phyloP scores from a whole-genome alignment of 2,113 vertebrate genomes.

The Accipiter virgatus region DNA sequence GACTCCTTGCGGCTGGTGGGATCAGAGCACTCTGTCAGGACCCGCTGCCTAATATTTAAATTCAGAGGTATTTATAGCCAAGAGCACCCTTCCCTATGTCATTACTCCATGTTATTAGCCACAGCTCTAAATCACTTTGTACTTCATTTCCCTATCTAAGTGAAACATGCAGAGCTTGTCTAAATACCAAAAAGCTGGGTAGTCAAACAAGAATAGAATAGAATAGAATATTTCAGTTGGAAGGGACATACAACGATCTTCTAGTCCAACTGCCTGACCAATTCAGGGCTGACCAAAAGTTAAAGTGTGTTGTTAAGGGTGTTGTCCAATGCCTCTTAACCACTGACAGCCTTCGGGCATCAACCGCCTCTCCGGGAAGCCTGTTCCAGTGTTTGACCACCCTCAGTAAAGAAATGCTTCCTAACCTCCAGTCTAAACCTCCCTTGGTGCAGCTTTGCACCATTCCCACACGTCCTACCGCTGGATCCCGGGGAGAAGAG shows the following conservation, averaged over 20 bases:
- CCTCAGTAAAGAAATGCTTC: not conserved
- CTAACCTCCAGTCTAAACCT: not conserved
- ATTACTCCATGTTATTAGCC: not conserved
- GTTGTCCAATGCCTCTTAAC: not conserved
- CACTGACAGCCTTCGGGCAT: not conserved
- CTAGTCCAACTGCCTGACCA: not conserved
- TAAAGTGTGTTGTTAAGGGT: not conserved
- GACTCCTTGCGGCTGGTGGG: not conserved
- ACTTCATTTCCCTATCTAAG: not conserved
- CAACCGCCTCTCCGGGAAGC: fast-evolving
- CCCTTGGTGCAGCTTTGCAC: not conserved
- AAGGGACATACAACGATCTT: not conserved
- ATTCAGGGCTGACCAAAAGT: not conserved
- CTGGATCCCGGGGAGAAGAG: not conserved
- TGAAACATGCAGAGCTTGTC: not conserved
- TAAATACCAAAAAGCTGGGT: not conserved
- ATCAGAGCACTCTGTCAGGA: not conserved
- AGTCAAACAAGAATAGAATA: not conserved
- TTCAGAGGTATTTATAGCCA: not conserved
- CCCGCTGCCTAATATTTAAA: not conserved
- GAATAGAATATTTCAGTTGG: not conserved
- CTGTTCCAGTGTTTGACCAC: not conserved
- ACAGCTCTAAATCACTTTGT: not conserved
- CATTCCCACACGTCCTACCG: fast-evolving
- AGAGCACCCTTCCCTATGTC: not conserved